phyloP scores from a whole-genome alignment of 2,888 invertebrate species.

The Phymatocera aterrima region DNA sequence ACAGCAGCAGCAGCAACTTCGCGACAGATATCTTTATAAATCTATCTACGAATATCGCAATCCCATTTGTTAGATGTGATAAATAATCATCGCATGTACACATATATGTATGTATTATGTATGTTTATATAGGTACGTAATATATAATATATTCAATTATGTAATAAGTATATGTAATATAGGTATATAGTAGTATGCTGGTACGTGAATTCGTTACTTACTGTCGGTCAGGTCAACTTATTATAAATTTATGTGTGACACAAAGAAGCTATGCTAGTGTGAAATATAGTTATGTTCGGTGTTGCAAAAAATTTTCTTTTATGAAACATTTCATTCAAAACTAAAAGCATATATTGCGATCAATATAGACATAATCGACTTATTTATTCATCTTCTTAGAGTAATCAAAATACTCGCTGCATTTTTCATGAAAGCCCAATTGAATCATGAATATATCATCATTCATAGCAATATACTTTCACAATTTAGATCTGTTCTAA shows the following conservation, averaged over 20 bases:
- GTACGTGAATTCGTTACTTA: conserved; percentile 71
- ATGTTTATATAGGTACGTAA: conserved; percentile 53
- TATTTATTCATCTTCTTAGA: not conserved
- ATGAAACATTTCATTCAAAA: conserved; percentile 51
- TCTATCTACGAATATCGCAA: conserved; percentile 24
- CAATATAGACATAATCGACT: conserved; percentile 42
- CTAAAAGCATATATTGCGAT: conserved; percentile 49
- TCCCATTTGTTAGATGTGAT: conserved; percentile 36
- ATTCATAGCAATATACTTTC: not conserved
- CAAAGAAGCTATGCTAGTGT: conserved; percentile 64
- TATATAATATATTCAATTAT: conserved; percentile 37
- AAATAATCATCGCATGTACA: not conserved
- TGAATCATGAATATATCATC: not conserved
- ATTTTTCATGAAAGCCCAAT: conserved; percentile 42
- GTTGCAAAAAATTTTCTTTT: conserved; percentile 60
- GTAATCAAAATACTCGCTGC: not conserved
- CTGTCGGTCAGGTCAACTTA: conserved; percentile 71
- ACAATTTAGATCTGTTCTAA: not conserved
- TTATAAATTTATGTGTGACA: conserved; percentile 67
- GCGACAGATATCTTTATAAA: not conserved
- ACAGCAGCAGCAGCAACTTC: not conserved
- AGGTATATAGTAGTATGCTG: conserved; percentile 58
- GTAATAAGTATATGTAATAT: conserved; percentile 46
- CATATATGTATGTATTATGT: not conserved
- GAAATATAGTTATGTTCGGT: conserved; percentile 57